A percentile compares a stretch with the other conserved stretches of the same genome.
Conservation (phyloP, 1,140 invertebrate species). For the Drosophila auraria region DNA sequence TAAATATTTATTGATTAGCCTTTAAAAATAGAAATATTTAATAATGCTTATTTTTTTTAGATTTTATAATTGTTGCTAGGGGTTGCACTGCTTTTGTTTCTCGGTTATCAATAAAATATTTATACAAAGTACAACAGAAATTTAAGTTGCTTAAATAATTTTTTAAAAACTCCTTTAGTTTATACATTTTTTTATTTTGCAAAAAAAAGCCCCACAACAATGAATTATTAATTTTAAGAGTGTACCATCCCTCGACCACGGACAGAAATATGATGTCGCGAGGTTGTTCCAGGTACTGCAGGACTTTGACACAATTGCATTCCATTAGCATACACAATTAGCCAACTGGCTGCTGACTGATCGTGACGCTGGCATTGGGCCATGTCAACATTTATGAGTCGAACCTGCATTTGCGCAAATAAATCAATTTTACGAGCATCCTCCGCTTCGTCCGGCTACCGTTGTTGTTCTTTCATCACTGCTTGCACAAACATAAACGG, state of each 20-base stretch:
- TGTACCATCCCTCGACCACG: conserved; percentile 32
- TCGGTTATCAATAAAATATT: too few species aligned
- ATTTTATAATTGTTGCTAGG: too few species aligned
- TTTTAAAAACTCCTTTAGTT: not conserved
- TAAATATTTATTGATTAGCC: too few species aligned
- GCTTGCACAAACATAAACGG: conserved; percentile 51
- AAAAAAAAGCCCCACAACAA: accelerated
- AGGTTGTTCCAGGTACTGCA: conserved; percentile 66
- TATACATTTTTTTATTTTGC: not conserved
- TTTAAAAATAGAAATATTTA: too few species aligned
- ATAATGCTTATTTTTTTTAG: too few species aligned
- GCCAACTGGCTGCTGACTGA: conserved; percentile 54
- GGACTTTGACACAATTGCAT: conserved; percentile 81
- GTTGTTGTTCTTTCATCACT: conserved; percentile 72
- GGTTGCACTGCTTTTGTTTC: too few species aligned
- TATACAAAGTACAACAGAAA: too few species aligned
- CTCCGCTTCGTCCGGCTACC: conserved; percentile 33
- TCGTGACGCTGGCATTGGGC: conserved; percentile 66
- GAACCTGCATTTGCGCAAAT: conserved; percentile 56
- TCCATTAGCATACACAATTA: conserved; percentile 83
- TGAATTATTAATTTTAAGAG: not conserved
- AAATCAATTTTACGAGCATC: conserved; percentile 62
- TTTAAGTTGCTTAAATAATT: not conserved
- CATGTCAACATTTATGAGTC: conserved; percentile 63
- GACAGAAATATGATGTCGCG: conserved; percentile 34